Base-by-base conservation (phyloP, 2,888 invertebrate species). In the Acanthoscelides obtectus region DNA sequence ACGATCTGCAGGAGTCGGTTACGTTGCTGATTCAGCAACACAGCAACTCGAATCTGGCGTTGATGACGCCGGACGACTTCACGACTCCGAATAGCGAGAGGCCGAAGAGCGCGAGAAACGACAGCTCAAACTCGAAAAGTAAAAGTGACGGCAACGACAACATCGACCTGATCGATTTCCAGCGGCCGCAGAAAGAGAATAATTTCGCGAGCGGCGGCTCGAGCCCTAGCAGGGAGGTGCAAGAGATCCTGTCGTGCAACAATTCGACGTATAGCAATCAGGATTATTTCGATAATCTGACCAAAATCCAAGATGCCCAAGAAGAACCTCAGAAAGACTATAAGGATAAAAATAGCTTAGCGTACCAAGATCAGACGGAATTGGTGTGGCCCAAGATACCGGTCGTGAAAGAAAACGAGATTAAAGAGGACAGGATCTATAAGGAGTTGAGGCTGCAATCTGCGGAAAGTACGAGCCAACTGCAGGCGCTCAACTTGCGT, bases 51-150 rank as follows among this genome's bases (percentile, higher is more conserved):
- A 72, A 86, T 68, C 85, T 94, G 22, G 94, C 92, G 80, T 88
- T 95, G 22, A 94, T 96, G 92, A 95, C 96, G 0, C 96, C 96
- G 0, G 95, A 96, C 81, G 95, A 94, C 20, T 96, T 96, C 78
- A 90, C 89, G 74, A 88, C 90, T 0, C 88, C 88, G 77, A 89
- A 89, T 0, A 77, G 77, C 20, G 78, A 79, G 0, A 75, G 80
- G 75, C 86, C 87, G 2, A 83, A 80, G 69, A 85, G 82, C 67
- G 83, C 82, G 20, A 73, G 84, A 21, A 77, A 76, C 25, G 79
- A 79, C 25, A 74, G 69, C 0, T 68, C 68, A 19, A 69, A 72
- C 66, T 66, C 66, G 5, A 66, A 8, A 21, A 66, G 19, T 66
- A 66, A 66, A 66, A 20, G 8, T 12, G 22, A 21, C 1, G 75